phyloP scores from a whole-genome alignment of 2,797 vertebrate genomes.

The Pristis pectinata region DNA sequence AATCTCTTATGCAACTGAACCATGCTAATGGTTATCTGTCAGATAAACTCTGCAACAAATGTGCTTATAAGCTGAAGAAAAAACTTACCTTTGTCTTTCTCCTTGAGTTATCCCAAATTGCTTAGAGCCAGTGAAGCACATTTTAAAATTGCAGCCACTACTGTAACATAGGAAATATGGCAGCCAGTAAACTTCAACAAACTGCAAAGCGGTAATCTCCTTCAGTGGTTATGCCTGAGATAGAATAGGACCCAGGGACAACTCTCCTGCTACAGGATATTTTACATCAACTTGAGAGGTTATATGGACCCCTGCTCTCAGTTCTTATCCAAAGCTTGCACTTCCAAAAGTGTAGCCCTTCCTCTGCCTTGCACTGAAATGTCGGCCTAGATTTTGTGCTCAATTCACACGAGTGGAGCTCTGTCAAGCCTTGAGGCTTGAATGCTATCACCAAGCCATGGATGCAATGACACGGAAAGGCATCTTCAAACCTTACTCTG shows the following conservation, averaged over 20 bases:
- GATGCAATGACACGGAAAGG: background rate
- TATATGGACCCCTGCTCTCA: background rate
- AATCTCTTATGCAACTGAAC: background rate
- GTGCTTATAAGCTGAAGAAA: background rate
- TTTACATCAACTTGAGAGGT: background rate
- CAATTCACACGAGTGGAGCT: background rate
- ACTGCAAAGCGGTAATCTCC: background rate
- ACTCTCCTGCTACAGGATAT: background rate
- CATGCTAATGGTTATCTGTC: background rate
- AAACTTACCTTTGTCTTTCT: background rate
- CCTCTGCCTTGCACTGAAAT: background rate
- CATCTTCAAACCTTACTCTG: background rate
- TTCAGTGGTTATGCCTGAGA: background rate
- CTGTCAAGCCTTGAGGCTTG: background rate
- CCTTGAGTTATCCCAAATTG: background rate
- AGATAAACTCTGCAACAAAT: background rate
- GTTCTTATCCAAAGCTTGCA: background rate
- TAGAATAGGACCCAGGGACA: background rate
- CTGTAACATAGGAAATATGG: background rate
- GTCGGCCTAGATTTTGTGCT: background rate
- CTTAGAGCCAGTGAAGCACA: background rate
- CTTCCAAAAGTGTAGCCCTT: too few relatives aligned
- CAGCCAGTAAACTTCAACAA: background rate
- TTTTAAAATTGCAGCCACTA: background rate
- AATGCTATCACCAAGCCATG: background rate